Evolutionary conservation across 1,140 invertebrate genomes (phyloP).

Genomic region (Pseudobourletiella spinata): DNA sequence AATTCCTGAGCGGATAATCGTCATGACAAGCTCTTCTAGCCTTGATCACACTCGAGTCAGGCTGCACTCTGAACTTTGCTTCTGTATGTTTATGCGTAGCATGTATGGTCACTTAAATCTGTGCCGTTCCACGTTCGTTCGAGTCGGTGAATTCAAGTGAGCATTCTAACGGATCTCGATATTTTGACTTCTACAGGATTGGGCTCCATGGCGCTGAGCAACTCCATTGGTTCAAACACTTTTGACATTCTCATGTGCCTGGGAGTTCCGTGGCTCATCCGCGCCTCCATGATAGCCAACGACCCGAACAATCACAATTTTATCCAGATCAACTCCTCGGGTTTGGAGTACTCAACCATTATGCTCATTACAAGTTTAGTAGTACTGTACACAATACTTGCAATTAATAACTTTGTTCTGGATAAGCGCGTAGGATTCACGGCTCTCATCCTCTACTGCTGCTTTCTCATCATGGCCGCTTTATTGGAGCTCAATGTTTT

Average conservation of each 20-base stretch:
- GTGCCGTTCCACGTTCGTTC: too few species aligned
- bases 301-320: constrained; percentile 31
- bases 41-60: too few species aligned
- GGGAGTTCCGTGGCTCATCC: constrained; percentile 47
- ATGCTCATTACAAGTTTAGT: constrained; percentile 39
- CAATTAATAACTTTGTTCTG: constrained; percentile 39
- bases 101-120: too few species aligned
- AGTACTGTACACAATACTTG: constrained; percentile 37
- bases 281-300: constrained; percentile 39
- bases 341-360: constrained; percentile 41
- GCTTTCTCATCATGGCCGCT: constrained; percentile 66
- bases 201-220: constrained; percentile 47
- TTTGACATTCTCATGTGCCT: constrained; percentile 48
- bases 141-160: too few species aligned
- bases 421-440: constrained; percentile 50
- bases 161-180: too few species aligned
- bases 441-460: constrained; percentile 65
- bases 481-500: constrained; percentile 80
- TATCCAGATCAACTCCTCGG: constrained; percentile 38
- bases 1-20: too few species aligned
- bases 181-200: constrained; percentile 18
- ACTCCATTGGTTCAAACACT: constrained; percentile 47
- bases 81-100: too few species aligned
- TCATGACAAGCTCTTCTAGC: too few species aligned
- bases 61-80: too few species aligned